These are phyloP conservation scores for Probaryconus sp. DNA, from an alignment of 1,140 invertebrate species.

Conservation along the genomic window DNA sequence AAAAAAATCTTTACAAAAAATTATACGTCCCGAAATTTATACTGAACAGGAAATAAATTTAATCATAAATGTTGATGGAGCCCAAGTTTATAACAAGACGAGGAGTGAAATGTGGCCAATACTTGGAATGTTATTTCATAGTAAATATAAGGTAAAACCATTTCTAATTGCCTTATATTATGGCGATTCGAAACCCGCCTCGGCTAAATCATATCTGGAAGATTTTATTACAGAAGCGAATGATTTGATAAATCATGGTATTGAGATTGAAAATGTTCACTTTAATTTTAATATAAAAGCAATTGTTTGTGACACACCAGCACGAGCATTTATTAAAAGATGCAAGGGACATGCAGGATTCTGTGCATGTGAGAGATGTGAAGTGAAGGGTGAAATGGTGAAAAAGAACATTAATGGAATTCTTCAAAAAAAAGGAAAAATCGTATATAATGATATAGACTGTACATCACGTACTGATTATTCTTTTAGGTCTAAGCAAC, in stretches of 20 bases:
- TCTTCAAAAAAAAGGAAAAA: not conserved
- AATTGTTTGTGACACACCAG: constrained; percentile 6
- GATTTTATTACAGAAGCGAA: constrained; percentile 32
- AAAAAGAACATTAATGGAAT: not conserved
- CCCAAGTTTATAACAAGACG: constrained; percentile 19
- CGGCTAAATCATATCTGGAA: constrained; percentile 12
- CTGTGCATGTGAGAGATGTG: constrained; percentile 1
- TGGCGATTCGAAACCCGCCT: constrained; percentile 33
- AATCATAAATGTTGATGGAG: constrained; percentile 36
- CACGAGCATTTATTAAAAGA: too few relatives aligned
- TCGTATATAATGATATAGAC: constrained; percentile 8
- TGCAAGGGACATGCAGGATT: too few relatives aligned
- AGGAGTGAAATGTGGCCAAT: constrained; percentile 32
- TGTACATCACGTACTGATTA: not conserved
- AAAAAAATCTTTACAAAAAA: not conserved
- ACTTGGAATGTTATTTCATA: constrained; percentile 14
- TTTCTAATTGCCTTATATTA: constrained; percentile 34
- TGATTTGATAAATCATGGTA: constrained; percentile 6
- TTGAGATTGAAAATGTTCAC: constrained; percentile 17
- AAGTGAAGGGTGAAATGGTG: constrained; percentile 15
- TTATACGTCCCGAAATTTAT: constrained; percentile 2
- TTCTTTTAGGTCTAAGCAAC: constrained; percentile 9
- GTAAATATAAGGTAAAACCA: constrained; percentile 16
- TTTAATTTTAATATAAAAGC: constrained; percentile 10
- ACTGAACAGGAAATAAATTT: constrained; percentile 8